phyloP scores from a whole-genome alignment of 2,888 invertebrate genomes.

The Lottia scabra region DNA sequence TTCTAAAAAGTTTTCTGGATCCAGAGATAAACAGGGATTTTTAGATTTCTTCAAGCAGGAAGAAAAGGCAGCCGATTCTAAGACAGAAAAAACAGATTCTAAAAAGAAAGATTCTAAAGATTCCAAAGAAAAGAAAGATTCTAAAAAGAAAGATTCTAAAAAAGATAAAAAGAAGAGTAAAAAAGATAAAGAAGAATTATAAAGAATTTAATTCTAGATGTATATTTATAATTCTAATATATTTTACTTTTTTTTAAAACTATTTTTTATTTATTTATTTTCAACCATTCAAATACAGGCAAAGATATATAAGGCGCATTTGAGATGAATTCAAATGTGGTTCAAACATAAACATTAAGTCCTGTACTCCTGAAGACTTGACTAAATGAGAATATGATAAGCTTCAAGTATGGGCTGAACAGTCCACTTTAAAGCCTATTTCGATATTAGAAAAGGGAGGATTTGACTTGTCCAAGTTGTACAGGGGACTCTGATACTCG shows the following conservation, averaged over 20 bases:
- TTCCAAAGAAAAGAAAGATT: neutral
- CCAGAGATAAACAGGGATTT: conserved; percentile 77
- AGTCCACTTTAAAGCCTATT: too few relatives aligned
- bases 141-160: conserved; percentile 10
- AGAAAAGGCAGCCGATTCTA: neutral
- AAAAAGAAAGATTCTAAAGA: conserved; percentile 14
- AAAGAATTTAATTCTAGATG: conserved; percentile 5
- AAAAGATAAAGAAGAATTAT: conserved; percentile 8
- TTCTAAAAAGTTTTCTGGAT: conserved; percentile 77
- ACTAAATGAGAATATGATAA: too few relatives aligned
- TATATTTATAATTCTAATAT: conserved; percentile 16
- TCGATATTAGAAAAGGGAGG: too few relatives aligned
- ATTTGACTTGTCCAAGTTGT: too few relatives aligned
- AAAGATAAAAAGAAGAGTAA: conserved; percentile 2
- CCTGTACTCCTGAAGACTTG: too few relatives aligned
- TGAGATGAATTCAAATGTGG: too few relatives aligned
- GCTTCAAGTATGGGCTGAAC: too few relatives aligned
- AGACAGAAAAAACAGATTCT: neutral
- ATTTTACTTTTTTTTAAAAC: neutral
- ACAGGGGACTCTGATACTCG: too few relatives aligned
- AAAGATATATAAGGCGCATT: too few relatives aligned
- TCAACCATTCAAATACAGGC: neutral
- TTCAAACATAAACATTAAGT: too few relatives aligned
- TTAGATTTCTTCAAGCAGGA: conserved; percentile 70
- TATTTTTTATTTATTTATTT: neutral